phyloP scores from a whole-genome alignment of 1,140 invertebrate species.

The Teleopsis dalmanni region DNA sequence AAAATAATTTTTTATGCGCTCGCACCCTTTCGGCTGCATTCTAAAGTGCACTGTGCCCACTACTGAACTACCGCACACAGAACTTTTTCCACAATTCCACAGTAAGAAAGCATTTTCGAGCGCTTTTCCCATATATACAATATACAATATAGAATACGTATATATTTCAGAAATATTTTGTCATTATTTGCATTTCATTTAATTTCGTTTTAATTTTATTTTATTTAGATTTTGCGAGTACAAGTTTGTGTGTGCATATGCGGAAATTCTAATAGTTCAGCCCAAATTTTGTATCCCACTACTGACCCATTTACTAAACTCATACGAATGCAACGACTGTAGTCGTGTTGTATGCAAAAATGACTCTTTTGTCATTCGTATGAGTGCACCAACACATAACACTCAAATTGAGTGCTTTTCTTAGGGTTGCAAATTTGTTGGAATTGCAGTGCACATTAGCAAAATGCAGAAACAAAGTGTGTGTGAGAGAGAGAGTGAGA shows the following conservation, averaged over 20 bases:
- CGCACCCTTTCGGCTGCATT: too few species aligned
- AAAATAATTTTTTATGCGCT: too few species aligned
- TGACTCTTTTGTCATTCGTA: neutral
- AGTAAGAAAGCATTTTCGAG: too few species aligned
- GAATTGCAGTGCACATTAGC: neutral
- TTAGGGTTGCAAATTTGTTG: neutral
- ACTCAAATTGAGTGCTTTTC: neutral
- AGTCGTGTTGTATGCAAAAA: too few species aligned
- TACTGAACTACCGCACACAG: too few species aligned
- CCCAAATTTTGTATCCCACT: conserved; percentile 8
- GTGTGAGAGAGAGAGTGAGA: neutral
- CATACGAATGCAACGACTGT: neutral
- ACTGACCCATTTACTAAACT: conserved; percentile 12
- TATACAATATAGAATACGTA: neutral
- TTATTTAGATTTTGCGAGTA: neutral
- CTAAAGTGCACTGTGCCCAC: too few species aligned
- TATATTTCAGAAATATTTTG: neutral
- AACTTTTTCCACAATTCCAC: too few species aligned
- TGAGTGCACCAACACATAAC: neutral
- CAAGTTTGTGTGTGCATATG: neutral
- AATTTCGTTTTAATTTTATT: neutral
- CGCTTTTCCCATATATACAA: too few species aligned
- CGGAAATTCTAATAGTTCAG: conserved; percentile 5
- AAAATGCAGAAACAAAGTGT: neutral
- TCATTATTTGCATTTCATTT: neutral